phyloP scores from a whole-genome alignment of 2,797 vertebrate genomes.

The Jordanella pulchra region DNA sequence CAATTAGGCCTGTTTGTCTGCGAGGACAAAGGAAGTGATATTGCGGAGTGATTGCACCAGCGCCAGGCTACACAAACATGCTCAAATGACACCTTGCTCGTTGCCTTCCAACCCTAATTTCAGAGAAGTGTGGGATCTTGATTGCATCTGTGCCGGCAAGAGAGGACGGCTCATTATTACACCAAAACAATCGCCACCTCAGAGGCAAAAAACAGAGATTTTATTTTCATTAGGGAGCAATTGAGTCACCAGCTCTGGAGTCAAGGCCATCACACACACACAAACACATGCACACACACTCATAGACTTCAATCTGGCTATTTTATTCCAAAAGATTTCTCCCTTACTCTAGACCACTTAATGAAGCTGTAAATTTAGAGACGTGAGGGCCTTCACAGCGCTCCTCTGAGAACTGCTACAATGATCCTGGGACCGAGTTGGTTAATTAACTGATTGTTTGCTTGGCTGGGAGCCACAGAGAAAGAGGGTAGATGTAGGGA shows the following conservation, averaged over 20 bases:
- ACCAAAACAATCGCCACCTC: constrained; percentile 75
- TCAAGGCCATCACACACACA: constrained; percentile 58
- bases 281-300: constrained; percentile 23
- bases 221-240: constrained; percentile 77
- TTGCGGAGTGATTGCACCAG: constrained; percentile 77
- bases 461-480: constrained; percentile 78
- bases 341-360: constrained; percentile 80
- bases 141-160: constrained; percentile 66
- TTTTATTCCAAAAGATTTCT: constrained; percentile 80
- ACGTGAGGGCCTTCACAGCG: constrained; percentile 67
- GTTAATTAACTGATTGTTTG: constrained; percentile 86
- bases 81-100: constrained; percentile 72
- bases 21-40: constrained; percentile 74
- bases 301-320: constrained; percentile 60
- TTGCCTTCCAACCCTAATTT: constrained; percentile 75
- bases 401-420: constrained; percentile 80
- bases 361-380: constrained; percentile 84
- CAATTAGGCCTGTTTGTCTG: constrained; percentile 77
- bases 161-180: constrained; percentile 70
- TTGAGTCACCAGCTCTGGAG: constrained; percentile 68
- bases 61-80: constrained; percentile 64
- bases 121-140: constrained; percentile 67
- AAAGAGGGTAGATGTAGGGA: constrained; percentile 51
- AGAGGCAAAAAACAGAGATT: constrained; percentile 64
- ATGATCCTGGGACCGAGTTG: constrained; percentile 80